Evolutionary conservation across 2,113 vertebrate genomes (phyloP), one percentile per base, ranked within the genome.

Genomic region (Pontoporia blainvillei): DNA sequence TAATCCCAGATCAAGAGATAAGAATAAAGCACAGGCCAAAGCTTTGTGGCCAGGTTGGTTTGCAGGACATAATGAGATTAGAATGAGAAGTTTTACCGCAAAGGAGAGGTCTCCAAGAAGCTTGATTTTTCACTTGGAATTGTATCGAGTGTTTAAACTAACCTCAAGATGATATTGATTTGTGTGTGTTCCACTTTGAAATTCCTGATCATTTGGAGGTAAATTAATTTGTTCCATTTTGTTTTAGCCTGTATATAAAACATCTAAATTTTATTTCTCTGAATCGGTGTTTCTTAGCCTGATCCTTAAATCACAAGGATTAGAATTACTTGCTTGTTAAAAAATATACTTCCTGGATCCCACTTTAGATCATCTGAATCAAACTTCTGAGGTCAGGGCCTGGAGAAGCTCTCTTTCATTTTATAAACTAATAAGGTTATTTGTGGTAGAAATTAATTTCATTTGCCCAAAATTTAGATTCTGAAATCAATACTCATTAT

Each of bases 191-290:
- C 64, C 34, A 66, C 20, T 69, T 87, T 61, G 39, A 96, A 95
- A 96, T 91, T 89, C 11, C 20, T 69, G 41, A 69, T 84, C 44
- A 62, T 69, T 94, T 73, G 14, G 54, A 59, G 18, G 29, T 69
- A 95, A 85, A 94, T 95, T 87, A 82, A 94, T 86, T 69, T 90
- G 62, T 86, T 49, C 23, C 54, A 88, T 93, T 96, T 84, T 21
- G 36, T 86, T 83, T 93, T 64, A 72, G 31, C 9, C 64, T 76
- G 20, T 64, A 15, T 72, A 71, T 54, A 57, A 93, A 96, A 76
- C 59, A 46, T 49, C 15, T 61, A 72, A 72, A 66, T 86, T 96
- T 84, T 85, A 61, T 88, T 97, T 87, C 95, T 49, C 93, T 59
- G 3, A 86, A 75, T 71, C 36, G 61, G 5, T 84, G 44, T 91